A percentile compares a stretch with the other conserved stretches of the same genome.
Conservation (phyloP, 2,113 vertebrate species). For the Syrrhaptes paradoxus region DNA sequence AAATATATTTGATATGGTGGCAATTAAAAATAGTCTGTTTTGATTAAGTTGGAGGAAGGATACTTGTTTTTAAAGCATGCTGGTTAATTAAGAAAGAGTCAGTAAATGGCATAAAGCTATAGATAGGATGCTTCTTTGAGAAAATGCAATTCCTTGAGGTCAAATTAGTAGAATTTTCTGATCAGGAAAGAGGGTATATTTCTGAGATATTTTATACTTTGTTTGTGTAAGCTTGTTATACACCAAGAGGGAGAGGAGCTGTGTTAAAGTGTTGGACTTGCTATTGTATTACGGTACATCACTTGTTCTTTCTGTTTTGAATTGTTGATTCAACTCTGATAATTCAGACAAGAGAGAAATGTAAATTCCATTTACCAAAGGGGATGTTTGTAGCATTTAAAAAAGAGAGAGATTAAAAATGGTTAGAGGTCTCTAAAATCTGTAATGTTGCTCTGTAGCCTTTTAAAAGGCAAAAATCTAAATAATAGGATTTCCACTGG, state of each 20-base stretch:
- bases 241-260: conserved; percentile 13
- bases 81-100: conserved; percentile 59
- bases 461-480: conserved; percentile 47
- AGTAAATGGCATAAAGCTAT: conserved; percentile 5
- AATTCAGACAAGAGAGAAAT: conserved; percentile 39
- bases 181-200: conserved; percentile 1
- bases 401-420: conserved; percentile 46
- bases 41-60: neutral
- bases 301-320: conserved; percentile 34
- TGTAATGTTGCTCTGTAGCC: neutral
- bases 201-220: conserved; percentile 19
- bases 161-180: conserved; percentile 41
- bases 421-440: conserved; percentile 21
- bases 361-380: conserved; percentile 47
- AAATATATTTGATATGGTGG: conserved; percentile 13
- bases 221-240: conserved; percentile 17
- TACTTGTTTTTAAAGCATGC: conserved; percentile 39
- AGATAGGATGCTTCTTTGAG: neutral
- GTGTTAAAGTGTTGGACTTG: conserved; percentile 19
- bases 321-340: conserved; percentile 42
- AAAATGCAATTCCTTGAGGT: conserved; percentile 20
- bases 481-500: conserved; percentile 20
- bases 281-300: neutral
- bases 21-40: conserved; percentile 45
- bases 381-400: conserved; percentile 7